Base-by-base conservation (phyloP, 2,113 vertebrate species). In the Rhea americana region DNA sequence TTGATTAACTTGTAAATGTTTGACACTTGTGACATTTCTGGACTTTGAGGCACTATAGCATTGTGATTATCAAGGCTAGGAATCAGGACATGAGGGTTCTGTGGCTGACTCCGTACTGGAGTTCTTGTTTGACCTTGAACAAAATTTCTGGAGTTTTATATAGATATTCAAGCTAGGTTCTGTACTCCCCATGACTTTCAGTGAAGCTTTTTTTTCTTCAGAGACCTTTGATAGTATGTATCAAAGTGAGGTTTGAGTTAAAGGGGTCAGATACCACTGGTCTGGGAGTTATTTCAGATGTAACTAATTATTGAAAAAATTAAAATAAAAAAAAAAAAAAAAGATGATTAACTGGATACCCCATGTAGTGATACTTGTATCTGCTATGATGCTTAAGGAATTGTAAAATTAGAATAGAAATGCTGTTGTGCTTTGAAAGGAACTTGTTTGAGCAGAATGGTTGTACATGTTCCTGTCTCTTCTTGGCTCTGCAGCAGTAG, bases 1-100 rank as follows among this genome's bases (percentile, higher is more conserved):
- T 67, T 89, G 68, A 94, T 92, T 96, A 63, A 77, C 19, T 43
- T 75, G 25, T 80, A 61, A 90, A 61, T 67, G n/a, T 91, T 91
- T 93, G 85, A 89, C 48, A 53, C 6, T 7, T 87, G 26, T 87
- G 76, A 62, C 48, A 70, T 93, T 91, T 87, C 43, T 73, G 62
- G 68, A 75, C 22, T 94, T 92, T 56, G n/a, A 79, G 2, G 4
- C 26, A 58, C 51, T 58, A 21, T 85, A n/a, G 7, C 56, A 14
- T 75, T 75, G 9, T 32, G 32, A 41, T 71, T 67, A 56, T 82
- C 28, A 70, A 55, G 51, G 30, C 28, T 3, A 4, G 41, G 39
- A 90, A 55, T 71, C 18, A 13, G 35, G 48, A 74, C 39, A 56
- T 77, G 59, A 83, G 7, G 4, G 17, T 68, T 91, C 21, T 73